A percentile compares a stretch with the other conserved stretches of the same genome.
Conservation (phyloP, 2,888 invertebrate species). For the Coenonympha arcania region DNA sequence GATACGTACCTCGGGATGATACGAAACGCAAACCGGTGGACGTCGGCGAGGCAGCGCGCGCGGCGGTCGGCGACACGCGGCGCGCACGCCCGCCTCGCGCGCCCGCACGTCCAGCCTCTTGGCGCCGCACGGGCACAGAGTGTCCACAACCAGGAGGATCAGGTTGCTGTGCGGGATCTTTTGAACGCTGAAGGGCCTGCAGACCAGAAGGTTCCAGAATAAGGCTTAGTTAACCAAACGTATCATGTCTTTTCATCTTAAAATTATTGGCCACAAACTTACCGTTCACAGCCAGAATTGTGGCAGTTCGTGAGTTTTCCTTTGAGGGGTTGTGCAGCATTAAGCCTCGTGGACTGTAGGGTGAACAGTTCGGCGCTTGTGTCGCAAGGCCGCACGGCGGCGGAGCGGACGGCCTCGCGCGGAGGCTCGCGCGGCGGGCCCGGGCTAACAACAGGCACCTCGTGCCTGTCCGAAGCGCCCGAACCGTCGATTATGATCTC, state of each 20-base stretch:
- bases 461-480: slow-evolving; percentile 51
- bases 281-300: slow-evolving; percentile 90
- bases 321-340: slow-evolving; percentile 88
- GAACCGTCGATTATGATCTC: slow-evolving; percentile 65
- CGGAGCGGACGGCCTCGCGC: slow-evolving; percentile 69
- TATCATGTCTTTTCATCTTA: neutral
- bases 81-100: slow-evolving; percentile 78
- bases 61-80: slow-evolving; percentile 81
- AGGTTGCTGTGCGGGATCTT: slow-evolving; percentile 93
- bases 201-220: slow-evolving; percentile 10
- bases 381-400: slow-evolving; percentile 85
- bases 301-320: slow-evolving; percentile 92
- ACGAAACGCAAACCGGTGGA: slow-evolving; percentile 86
- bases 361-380: slow-evolving; percentile 90
- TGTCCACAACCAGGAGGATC: slow-evolving; percentile 90
- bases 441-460: slow-evolving; percentile 50
- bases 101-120: slow-evolving; percentile 88
- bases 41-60: slow-evolving; percentile 79
- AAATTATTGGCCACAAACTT: slow-evolving; percentile 20
- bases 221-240: neutral
- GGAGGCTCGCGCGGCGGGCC: slow-evolving; percentile 56
- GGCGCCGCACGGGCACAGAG: slow-evolving; percentile 89
- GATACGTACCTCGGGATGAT: slow-evolving; percentile 90
- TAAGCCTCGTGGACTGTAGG: slow-evolving; percentile 85
- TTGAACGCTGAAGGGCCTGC: slow-evolving; percentile 91